phyloP scores from a whole-genome alignment of 2,113 vertebrate species.

The Artemisiospiza belli region DNA sequence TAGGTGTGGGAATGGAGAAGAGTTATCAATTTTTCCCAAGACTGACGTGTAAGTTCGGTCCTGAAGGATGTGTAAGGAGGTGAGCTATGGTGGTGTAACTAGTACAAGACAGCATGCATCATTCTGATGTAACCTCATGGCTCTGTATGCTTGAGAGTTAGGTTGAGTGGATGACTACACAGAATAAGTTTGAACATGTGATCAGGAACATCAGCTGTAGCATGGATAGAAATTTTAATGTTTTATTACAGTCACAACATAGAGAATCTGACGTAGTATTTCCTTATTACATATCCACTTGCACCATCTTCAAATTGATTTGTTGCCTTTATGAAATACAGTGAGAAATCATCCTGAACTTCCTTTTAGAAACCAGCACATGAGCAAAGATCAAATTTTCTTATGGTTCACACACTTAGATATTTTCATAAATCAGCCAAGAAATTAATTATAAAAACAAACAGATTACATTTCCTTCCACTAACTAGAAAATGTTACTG shows the following conservation, averaged over 20 bases:
- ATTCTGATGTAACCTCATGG: not conserved
- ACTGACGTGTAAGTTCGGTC: not conserved
- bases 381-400: not conserved
- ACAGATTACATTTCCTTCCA: not conserved
- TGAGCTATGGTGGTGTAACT: not conserved
- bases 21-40: not conserved
- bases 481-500: not conserved
- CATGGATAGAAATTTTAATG: not conserved
- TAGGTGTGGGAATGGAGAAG: not conserved
- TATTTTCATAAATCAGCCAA: not conserved
- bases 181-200: not conserved
- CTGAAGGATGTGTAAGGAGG: slow-evolving; percentile 6
- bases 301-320: not conserved
- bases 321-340: not conserved
- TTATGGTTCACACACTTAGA: not conserved
- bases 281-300: not conserved
- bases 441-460: not conserved
- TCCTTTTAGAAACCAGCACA: not conserved
- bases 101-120: not conserved
- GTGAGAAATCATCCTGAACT: not conserved
- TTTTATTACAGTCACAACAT: not conserved
- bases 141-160: not conserved
- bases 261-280: not conserved
- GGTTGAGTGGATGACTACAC: not conserved
- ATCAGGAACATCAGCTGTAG: not conserved